phyloP scores from a whole-genome alignment of 2,888 invertebrate genomes.

The Diploptera punctata region DNA sequence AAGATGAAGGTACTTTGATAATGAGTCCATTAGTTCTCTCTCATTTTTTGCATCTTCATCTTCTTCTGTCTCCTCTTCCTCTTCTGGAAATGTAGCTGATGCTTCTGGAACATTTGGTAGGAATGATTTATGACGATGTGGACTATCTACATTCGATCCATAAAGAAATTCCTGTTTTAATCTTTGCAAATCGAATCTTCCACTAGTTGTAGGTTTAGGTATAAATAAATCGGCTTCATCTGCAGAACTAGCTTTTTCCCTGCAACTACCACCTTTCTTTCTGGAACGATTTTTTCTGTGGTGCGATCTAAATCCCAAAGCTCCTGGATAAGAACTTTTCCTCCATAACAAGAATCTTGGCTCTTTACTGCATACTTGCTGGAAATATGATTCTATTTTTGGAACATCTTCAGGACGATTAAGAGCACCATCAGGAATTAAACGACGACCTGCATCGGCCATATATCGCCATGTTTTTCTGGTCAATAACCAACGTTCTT shows the following conservation, averaged over 20 bases:
- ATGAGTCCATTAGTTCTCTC: constrained; percentile 61
- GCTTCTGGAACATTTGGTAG: constrained; percentile 32
- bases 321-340: constrained; percentile 82
- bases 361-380: constrained; percentile 79
- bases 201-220: constrained; percentile 61
- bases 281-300: constrained; percentile 58
- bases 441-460: constrained; percentile 87
- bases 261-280: constrained; percentile 69
- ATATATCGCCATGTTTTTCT: constrained; percentile 92
- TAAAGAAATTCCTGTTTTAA: constrained; percentile 72
- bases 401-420: constrained; percentile 79
- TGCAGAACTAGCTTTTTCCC: constrained; percentile 69
- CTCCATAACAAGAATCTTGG: constrained; percentile 82
- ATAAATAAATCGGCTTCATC: constrained; percentile 64
- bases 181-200: constrained; percentile 72
- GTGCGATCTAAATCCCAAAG: constrained; percentile 63
- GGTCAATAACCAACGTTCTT: constrained; percentile 87
- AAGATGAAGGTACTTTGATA: constrained; percentile 51
- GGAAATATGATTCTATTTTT: constrained; percentile 83
- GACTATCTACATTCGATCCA: constrained; percentile 44
- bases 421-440: constrained; percentile 81
- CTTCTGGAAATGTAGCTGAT: not conserved
- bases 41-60: constrained; percentile 16
- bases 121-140: not conserved
- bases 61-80: constrained; percentile 29